Percentiles rank a stretch among this genome's conserved stretches.
These are phyloP conservation scores for Sinocyclocheilus maitianheensis DNA, from an alignment of 2,113 vertebrate genomes.

Conservation along the genomic window DNA sequence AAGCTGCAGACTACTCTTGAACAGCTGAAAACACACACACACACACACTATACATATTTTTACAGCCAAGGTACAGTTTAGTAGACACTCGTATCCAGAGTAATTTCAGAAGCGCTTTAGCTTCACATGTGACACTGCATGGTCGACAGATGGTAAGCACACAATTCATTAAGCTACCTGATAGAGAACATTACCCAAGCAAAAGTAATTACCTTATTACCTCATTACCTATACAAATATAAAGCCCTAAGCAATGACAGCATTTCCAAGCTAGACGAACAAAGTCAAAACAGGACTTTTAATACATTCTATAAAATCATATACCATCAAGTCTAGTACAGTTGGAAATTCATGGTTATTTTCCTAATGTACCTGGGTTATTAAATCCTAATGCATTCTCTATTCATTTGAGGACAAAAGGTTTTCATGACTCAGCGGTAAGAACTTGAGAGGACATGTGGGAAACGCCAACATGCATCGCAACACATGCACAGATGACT, in stretches of 20 bases:
- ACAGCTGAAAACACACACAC: not conserved
- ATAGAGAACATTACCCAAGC: not conserved
- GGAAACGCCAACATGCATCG: too few relatives aligned
- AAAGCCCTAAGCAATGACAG: not conserved
- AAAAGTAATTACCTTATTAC: not conserved
- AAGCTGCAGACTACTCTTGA: not conserved
- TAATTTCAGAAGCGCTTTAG: not conserved
- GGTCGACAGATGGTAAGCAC: not conserved
- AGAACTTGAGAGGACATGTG: not conserved
- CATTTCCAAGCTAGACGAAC: not conserved
- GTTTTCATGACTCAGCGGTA: not conserved
- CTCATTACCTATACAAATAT: not conserved
- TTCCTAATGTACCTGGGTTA: not conserved
- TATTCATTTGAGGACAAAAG: not conserved
- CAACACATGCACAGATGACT: not conserved
- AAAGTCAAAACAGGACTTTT: not conserved
- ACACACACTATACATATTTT: not conserved
- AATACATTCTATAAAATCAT: not conserved
- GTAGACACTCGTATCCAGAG: not conserved
- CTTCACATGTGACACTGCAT: not conserved
- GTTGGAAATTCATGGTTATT: not conserved
- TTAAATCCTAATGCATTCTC: not conserved
- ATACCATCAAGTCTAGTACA: not conserved
- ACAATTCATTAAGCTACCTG: not conserved
- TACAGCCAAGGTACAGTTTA: not conserved